These are phyloP conservation scores for Paramuricea clavata DNA, from an alignment of 92 coral and sea anemone genomes.

Conservation along the genomic window DNA sequence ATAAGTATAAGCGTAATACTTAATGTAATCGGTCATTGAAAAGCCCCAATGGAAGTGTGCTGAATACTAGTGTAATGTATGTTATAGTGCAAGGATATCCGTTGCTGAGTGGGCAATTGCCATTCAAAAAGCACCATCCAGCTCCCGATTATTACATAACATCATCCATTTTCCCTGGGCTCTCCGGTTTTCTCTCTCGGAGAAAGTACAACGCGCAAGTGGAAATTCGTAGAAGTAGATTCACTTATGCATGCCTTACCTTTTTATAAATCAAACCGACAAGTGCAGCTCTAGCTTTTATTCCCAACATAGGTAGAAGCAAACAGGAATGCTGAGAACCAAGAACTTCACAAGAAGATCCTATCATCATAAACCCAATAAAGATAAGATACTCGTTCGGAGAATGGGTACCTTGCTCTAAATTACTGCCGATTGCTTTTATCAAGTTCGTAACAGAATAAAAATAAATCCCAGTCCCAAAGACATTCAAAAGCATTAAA, in stretches of 20 bases:
- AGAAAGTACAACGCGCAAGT: no score
- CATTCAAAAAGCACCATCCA: no score
- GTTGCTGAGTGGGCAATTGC: no score
- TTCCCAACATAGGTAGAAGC: conserved; percentile 1
- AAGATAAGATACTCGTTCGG: conserved; percentile 7
- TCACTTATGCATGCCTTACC: not conserved
- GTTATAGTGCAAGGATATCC: no score
- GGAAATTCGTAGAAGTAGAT: no score
- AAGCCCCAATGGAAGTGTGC: no score
- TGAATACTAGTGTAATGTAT: no score
- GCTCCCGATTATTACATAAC: no score
- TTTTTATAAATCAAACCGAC: conserved; percentile 17
- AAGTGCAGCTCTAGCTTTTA: conserved; percentile 11
- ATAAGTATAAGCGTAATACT: no score
- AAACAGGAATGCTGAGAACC: conserved; percentile 9
- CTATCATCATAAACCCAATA: not conserved
- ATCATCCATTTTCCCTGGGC: no score
- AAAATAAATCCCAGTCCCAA: not conserved
- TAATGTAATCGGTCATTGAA: no score
- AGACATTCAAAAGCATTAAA: not conserved
- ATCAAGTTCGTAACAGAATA: conserved; percentile 3
- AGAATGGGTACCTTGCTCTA: conserved; percentile 4
- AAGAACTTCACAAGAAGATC: conserved; percentile 16
- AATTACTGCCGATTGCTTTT: conserved; percentile 18
- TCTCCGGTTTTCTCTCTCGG: no score